Evolutionary conservation across 2,888 invertebrate species (phyloP), one percentile per base, ranked within the genome.

Genomic region (Frankliniella intonsa): DNA sequence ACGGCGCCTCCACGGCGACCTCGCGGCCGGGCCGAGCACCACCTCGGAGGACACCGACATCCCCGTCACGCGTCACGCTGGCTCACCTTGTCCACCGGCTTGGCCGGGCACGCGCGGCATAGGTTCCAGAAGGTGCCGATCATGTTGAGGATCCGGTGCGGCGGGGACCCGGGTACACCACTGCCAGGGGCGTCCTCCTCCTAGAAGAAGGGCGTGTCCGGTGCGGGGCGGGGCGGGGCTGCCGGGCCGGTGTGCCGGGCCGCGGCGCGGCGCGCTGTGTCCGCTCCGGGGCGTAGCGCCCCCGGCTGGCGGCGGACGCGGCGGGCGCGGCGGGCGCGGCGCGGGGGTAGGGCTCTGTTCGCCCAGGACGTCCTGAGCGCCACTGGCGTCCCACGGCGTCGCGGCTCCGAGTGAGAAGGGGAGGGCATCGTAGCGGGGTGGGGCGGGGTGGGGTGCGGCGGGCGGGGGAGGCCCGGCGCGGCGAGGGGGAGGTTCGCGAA

Each of bases 51-150:
- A 17, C 19, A n/a, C 55, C 62, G 19, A 17, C 62, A 62, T 17
- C 62, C 55, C 55, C 55, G 62, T 17, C 11, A n/a, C 7, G 62
- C 14, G 55, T 14, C 51, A 11, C 51, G 9, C 22, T n/a, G 22
- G 50, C 90, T 91, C 90, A 97, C 97, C 96, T 96, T 96, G 92
- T 96, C 97, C 89, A 96, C 94, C 90, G 96, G 96, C 95, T 96
- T 95, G 90, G 96, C 95, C 89, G 96, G 97, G 92, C 97, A 97
- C 92, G 96, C 95, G 90, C 96, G 94, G 91, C 97, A 97, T 91
- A 97, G 91, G 91, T 96, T 97, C 96, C 96, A 96, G 92, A 97
- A 96, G 92, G 96, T 96, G 90, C 96, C 96, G 92, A 97, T 96
- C 97, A 97, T 97, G 91, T n/a, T 19, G 69, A 22, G n/a, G n/a